These are phyloP conservation scores for Gastrophysa polygoni DNA, from an alignment of 2,888 invertebrate species.

Conservation along the genomic window DNA sequence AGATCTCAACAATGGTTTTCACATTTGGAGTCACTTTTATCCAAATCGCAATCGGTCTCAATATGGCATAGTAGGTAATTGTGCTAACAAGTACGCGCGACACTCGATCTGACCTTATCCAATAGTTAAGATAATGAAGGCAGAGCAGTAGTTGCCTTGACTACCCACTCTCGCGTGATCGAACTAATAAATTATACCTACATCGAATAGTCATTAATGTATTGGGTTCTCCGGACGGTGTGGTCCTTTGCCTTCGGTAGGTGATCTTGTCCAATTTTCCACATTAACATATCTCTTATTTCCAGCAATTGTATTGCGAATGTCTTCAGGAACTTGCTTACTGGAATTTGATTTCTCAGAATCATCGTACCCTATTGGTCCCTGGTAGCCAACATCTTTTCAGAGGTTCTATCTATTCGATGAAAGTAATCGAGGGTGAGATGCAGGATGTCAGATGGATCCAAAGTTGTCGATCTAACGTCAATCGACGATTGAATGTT, in stretches of 20 bases:
- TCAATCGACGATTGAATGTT: too few species aligned
- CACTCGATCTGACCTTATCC: conserved; percentile 46
- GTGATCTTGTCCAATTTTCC: not conserved
- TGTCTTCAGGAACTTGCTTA: too few species aligned
- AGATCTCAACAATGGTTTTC: too few species aligned
- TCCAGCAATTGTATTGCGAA: not conserved
- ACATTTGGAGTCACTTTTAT: too few species aligned
- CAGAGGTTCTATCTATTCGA: too few species aligned
- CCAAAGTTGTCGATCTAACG: too few species aligned
- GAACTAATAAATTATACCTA: conserved; percentile 57
- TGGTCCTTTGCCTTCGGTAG: conserved; percentile 37
- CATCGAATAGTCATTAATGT: conserved; percentile 59
- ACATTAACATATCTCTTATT: not conserved
- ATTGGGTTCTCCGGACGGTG: conserved; percentile 50
- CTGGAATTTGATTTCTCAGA: too few species aligned
- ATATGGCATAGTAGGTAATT: conserved; percentile 6
- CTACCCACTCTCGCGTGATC: conserved; percentile 52
- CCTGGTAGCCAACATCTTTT: too few species aligned
- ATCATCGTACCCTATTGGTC: too few species aligned
- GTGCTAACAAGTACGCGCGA: not conserved
- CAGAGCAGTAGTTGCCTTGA: conserved; percentile 47
- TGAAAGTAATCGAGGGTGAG: too few species aligned
- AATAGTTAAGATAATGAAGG: conserved; percentile 55
- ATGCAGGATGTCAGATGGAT: too few species aligned
- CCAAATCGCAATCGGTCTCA: too few species aligned